Evolutionary conservation across 2,888 invertebrate genomes (phyloP).

Genomic region (Caenorhabditis becei): DNA sequence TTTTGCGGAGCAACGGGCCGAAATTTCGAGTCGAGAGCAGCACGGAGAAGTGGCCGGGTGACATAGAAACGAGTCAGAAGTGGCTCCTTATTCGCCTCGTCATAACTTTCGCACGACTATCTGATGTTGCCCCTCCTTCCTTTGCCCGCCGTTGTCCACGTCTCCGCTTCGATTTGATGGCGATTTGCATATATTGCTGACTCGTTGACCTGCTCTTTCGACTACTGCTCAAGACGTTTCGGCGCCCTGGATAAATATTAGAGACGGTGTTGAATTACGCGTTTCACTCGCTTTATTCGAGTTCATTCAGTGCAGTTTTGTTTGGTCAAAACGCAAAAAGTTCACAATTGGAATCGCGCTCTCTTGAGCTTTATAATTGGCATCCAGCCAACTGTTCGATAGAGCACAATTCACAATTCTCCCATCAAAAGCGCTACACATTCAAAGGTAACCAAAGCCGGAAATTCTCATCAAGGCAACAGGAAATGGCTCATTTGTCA

Average conservation of each 20-base stretch:
- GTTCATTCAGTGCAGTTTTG: neutral
- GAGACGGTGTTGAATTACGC: constrained; percentile 41
- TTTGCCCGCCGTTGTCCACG: constrained; percentile 3
- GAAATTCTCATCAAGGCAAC: neutral
- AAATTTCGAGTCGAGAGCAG: constrained; percentile 24
- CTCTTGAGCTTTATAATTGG: no score
- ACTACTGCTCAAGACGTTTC: constrained; percentile 29
- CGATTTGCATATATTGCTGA: constrained; percentile 33
- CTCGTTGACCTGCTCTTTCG: constrained; percentile 44
- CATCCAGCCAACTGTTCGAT: no score
- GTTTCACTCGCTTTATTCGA: constrained; percentile 17
- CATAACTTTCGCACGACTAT: constrained; percentile 59
- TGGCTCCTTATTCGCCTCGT: neutral
- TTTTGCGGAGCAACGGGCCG: constrained; percentile 12
- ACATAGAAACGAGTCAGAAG: constrained; percentile 11
- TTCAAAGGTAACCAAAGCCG: constrained; percentile 6
- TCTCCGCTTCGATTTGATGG: constrained; percentile 27
- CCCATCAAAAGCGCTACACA: neutral
- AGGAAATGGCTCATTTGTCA: constrained; percentile 23
- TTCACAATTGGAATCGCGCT: neutral
- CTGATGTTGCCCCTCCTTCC: constrained; percentile 35
- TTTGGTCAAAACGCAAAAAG: neutral
- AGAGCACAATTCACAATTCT: no score
- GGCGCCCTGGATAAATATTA: constrained; percentile 17
- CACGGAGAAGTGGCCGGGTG: constrained; percentile 1